Evolutionary conservation across 2,888 invertebrate genomes (phyloP), one percentile per base, ranked within the genome.

Genomic region (Xestia xanthographa): DNA sequence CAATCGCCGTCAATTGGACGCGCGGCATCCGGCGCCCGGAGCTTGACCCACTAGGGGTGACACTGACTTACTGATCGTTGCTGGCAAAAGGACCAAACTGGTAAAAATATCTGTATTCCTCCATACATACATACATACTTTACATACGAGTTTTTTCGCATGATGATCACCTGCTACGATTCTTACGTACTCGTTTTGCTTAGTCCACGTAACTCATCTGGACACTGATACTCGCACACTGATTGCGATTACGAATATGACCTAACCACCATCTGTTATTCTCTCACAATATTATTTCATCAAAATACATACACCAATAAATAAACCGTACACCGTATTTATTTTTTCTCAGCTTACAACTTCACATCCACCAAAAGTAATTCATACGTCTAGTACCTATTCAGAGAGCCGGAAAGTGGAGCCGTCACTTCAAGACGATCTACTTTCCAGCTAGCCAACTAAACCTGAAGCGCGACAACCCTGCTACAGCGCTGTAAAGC

Each of bases 361-460:
- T 43, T 65, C 48, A 65, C 41, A 68, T 38, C 38, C 17, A 43
- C 20, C 29, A 48, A 63, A 67, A n/a, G 22, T 63, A 75, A 70
- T 77, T 63, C 38, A 58, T 50, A 65, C 20, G 50, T 66, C 34
- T 67, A 71, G 75, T 56, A 58, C 26, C 66, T 75, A 75, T 80
- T 63, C 68, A 82, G 45, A 63, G 45, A 53, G 41, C 81, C 76
- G 85, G 82, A 84, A 84, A 82, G 69, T 70, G 66, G 66, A 84
- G 20, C 75, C 68, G 62, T 72, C 76, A 72, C 50, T 69, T 53
- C 41, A 69, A 84, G 72, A 72, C 66, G 66, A 80, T 72, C 81
- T 70, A 53, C 20, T 84, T 76, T 65, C 72, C 63, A 70, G 75
- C 63, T 75, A 84, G 56, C 68, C 43, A 58, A 82, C 12, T 68